Conservation (phyloP, 2,797 vertebrate species). For the Benthosema pterotum region DNA sequence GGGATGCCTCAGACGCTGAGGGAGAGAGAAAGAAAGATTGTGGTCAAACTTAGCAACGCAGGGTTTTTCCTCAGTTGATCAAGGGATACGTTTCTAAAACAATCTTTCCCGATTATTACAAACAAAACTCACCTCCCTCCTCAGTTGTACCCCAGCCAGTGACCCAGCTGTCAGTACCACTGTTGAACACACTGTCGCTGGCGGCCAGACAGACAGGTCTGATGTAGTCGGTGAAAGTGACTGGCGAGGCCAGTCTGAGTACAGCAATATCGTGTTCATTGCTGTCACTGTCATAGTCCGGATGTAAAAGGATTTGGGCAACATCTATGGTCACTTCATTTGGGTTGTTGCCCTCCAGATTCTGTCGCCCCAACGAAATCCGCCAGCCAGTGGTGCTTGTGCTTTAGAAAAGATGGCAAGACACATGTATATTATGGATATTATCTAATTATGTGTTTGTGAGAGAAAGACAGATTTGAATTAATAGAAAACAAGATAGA, state of each 20-base stretch:
- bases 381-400: constrained; percentile 1
- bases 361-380: constrained; percentile 48
- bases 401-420: not conserved
- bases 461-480: too few relatives aligned
- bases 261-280: constrained; percentile 66
- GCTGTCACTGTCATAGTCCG: constrained; percentile 26
- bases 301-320: constrained; percentile 44
- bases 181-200: constrained; percentile 57
- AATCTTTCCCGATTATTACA: not conserved
- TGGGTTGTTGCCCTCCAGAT: constrained; percentile 36
- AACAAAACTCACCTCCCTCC: constrained; percentile 54
- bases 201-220: constrained; percentile 82
- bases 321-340: constrained; percentile 44
- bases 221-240: constrained; percentile 74
- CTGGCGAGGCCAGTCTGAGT: constrained; percentile 60
- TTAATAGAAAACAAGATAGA: not conserved
- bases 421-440: not conserved
- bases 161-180: constrained; percentile 64
- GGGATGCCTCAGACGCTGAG: constrained; percentile 31
- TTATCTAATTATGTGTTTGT: too few relatives aligned
- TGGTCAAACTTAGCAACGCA: too few relatives aligned
- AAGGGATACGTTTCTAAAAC: too few relatives aligned
- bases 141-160: constrained; percentile 62
- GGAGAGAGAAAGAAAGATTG: not conserved
- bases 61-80: too few relatives aligned